phyloP scores from a whole-genome alignment of 2,113 vertebrate species.

The Okapia johnstoni region DNA sequence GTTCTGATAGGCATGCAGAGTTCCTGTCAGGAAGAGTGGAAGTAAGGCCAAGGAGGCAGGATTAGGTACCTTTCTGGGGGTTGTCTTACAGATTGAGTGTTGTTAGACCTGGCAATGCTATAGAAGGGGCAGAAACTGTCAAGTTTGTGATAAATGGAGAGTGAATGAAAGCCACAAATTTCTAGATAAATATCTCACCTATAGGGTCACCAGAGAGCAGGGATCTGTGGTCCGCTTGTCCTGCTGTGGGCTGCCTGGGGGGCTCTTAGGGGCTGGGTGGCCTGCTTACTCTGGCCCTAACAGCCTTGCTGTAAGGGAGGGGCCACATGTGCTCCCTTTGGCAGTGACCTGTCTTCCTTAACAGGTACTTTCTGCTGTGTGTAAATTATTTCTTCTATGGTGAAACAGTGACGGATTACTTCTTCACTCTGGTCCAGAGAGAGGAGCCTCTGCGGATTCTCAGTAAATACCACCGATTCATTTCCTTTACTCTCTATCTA shows the following conservation, averaged over 20 bases:
- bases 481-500: conserved; percentile 97
- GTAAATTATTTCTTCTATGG: conserved; percentile 99
- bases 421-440: conserved; percentile 96
- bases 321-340: accelerated
- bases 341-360: neutral
- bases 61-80: neutral
- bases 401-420: conserved; percentile 97
- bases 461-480: conserved; percentile 99
- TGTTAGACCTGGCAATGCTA: neutral
- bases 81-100: neutral
- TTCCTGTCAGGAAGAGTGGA: neutral
- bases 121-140: neutral
- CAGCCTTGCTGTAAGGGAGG: neutral
- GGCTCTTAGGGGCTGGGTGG: accelerated
- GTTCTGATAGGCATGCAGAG: neutral
- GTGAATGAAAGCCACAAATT: neutral
- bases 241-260: accelerated
- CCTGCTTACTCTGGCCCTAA: neutral
- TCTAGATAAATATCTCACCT: neutral
- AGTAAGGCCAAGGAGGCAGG: neutral
- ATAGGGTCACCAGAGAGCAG: neutral
- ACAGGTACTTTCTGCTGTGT: conserved; percentile 97
- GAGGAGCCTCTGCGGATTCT: conserved; percentile 97
- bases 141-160: neutral
- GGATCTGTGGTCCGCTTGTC: neutral